A percentile compares a stretch with the other conserved stretches of the same genome.
These are phyloP conservation scores for Lasioglossum lativentre DNA, from an alignment of 2,888 invertebrate species.

Conservation along the genomic window DNA sequence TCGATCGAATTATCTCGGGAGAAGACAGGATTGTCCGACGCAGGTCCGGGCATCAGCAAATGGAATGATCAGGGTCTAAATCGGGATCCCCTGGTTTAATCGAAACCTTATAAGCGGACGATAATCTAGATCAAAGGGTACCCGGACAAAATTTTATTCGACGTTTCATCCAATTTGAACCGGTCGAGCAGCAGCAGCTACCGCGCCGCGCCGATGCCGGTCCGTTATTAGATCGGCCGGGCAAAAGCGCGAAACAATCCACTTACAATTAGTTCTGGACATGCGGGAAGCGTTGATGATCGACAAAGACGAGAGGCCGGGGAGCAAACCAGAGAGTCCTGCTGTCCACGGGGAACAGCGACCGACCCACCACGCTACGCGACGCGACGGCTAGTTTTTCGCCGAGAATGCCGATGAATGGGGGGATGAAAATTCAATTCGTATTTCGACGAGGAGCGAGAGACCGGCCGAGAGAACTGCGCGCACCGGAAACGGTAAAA, in stretches of 20 bases:
- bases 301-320: slow-evolving; percentile 15
- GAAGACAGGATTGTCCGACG: background rate
- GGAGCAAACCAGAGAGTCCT: background rate
- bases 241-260: slow-evolving; percentile 43
- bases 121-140: slow-evolving; percentile 28
- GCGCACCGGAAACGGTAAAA: slow-evolving; percentile 1
- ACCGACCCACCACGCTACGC: background rate
- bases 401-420: slow-evolving; percentile 21
- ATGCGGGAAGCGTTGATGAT: slow-evolving; percentile 9
- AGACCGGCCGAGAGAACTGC: background rate
- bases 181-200: background rate
- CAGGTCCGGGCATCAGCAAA: background rate
- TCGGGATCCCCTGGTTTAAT: slow-evolving; percentile 7
- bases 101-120: slow-evolving; percentile 9
- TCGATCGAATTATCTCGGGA: background rate
- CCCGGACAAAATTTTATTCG: slow-evolving; percentile 14
- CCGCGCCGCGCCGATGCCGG: too few species aligned
- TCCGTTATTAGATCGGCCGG: slow-evolving; percentile 32
- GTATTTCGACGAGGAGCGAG: slow-evolving; percentile 51
- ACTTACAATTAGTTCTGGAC: slow-evolving; percentile 24
- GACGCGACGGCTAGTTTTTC: background rate
- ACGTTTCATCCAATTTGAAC: slow-evolving; percentile 29
- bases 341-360: background rate
- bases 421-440: slow-evolving; percentile 62
- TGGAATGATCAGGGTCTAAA: background rate